Evolutionary conservation across 2,113 vertebrate species (phyloP), one percentile per base, ranked within the genome.

Genomic region (Amphiprion percula): DNA sequence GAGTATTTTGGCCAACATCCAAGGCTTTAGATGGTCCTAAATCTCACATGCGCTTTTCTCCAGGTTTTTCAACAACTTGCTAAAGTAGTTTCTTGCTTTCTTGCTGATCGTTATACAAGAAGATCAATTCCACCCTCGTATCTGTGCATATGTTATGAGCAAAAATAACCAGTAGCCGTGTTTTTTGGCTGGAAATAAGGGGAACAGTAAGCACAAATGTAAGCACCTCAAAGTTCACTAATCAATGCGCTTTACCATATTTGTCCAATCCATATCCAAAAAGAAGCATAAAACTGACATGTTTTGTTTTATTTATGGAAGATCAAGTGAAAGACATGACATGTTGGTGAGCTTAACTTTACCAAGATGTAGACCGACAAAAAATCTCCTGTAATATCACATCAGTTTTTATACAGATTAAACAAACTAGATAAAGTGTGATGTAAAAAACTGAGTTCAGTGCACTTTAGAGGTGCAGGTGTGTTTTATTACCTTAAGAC

Each of bases 21-120:
- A 37, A 68, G 49, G 26, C n/a, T 72, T 50, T 66, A 61, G 39
- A 26, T 77, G 56, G 26, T 46, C 47, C 9, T 12, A 37, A 59
- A 52, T 47, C 33, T 60, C 5, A 62, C 21, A 21, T 54, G 50
- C 1, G 1, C 9, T 77, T 59, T 59, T 65, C 6, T 53, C 26
- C 11, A 46, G 24, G n/a, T 19, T 49, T 21, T 47, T 37, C 39
- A 69, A 19, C 64, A 49, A 47, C 26, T 30, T 37, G 68, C 19
- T 33, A 52, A 50, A 64, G n/a, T 21, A 60, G 15, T n/a, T 54
- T 4, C 10, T 4, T 54, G 9, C n/a, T 63, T n/a, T 44, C 37
- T n/a, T 53, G n/a, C 16, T 8, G 26, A 26, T 33, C 16, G 9
- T 66, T 28, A 33, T 10, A 56, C 15, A n/a, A 64, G 19, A 47